A percentile compares a stretch with the other conserved stretches of the same genome.
Evolutionary conservation across 2,113 vertebrate genomes (phyloP).

Genomic region (Fukomys damarensis): DNA sequence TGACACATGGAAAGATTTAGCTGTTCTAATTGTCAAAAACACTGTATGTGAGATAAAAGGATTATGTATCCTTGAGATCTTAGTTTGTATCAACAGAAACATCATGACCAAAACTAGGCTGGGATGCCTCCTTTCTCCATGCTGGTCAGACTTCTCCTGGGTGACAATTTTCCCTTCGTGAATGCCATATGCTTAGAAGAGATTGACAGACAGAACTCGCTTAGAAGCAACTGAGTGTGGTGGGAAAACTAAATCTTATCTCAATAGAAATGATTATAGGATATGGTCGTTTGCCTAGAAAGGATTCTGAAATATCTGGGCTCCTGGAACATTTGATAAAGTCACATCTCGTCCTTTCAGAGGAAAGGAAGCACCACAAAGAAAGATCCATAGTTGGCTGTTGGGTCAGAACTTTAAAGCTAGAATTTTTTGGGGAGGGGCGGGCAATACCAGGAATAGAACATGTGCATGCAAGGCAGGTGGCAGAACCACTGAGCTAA

Average conservation of each 20-base stretch:
- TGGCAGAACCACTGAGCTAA: too few species aligned
- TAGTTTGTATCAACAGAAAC: neutral
- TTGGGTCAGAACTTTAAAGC: neutral
- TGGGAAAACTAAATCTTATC: neutral
- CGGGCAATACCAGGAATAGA: too few species aligned
- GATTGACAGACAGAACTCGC: rapidly evolving
- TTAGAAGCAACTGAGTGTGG: neutral
- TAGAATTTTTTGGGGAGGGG: too few species aligned
- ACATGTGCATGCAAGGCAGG: too few species aligned
- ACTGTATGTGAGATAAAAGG: neutral
- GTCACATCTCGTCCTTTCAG: neutral
- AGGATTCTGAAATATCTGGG: neutral
- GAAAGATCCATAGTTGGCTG: neutral
- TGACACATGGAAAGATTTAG: neutral
- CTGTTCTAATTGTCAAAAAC: neutral
- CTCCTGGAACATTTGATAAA: constrained; percentile 34
- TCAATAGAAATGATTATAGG: neutral
- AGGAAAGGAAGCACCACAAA: neutral
- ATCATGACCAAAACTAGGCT: rapidly evolving
- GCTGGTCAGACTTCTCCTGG: neutral
- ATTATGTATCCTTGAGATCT: neutral
- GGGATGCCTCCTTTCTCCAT: rapidly evolving
- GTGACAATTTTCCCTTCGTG: neutral
- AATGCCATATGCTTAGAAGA: rapidly evolving
- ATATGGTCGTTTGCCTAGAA: neutral